A percentile compares a stretch with the other conserved stretches of the same genome.
Conservation (phyloP, 2,888 invertebrate species). For the Cerceris rybyensis region DNA sequence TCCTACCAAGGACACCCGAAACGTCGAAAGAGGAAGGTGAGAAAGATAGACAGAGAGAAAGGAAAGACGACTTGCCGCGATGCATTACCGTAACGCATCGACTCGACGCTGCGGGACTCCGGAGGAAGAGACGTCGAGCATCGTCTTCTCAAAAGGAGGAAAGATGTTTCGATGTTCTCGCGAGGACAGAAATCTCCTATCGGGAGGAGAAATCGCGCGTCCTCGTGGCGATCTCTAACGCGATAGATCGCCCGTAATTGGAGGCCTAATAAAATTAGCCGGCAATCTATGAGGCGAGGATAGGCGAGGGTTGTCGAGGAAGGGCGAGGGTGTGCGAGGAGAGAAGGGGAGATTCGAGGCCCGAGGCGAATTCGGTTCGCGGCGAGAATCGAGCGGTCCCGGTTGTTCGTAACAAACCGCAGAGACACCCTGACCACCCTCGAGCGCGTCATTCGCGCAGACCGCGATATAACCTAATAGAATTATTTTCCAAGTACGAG, state of each 20-base stretch:
- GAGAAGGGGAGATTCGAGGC: slow-evolving; percentile 41
- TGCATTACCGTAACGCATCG: too few species aligned
- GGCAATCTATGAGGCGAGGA: slow-evolving; percentile 45
- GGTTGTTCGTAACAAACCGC: slow-evolving; percentile 55
- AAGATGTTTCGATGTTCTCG: too few species aligned
- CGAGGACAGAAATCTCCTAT: not conserved
- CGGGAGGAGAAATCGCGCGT: not conserved
- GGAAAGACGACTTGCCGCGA: not conserved
- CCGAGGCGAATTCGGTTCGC: slow-evolving; percentile 44
- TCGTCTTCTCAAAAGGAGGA: too few species aligned
- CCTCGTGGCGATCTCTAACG: slow-evolving; percentile 28
- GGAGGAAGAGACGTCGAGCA: too few species aligned
- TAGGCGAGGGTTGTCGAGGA: too few species aligned
- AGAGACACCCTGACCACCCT: slow-evolving; percentile 61
- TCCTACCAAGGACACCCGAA: slow-evolving; percentile 60
- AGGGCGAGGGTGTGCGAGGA: slow-evolving; percentile 8
- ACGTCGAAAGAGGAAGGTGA: slow-evolving; percentile 40
- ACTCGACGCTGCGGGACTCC: too few species aligned
- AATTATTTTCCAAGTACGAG: slow-evolving; percentile 77
- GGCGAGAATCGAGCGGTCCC: slow-evolving; percentile 36
- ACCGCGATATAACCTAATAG: slow-evolving; percentile 77
- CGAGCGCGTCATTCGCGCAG: slow-evolving; percentile 66
- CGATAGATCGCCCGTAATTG: slow-evolving; percentile 65
- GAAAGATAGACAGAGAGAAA: not conserved
- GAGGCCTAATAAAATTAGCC: slow-evolving; percentile 60